Evolutionary conservation across 2,888 invertebrate genomes (phyloP).

Genomic region (Holacanthella duospinosa): DNA sequence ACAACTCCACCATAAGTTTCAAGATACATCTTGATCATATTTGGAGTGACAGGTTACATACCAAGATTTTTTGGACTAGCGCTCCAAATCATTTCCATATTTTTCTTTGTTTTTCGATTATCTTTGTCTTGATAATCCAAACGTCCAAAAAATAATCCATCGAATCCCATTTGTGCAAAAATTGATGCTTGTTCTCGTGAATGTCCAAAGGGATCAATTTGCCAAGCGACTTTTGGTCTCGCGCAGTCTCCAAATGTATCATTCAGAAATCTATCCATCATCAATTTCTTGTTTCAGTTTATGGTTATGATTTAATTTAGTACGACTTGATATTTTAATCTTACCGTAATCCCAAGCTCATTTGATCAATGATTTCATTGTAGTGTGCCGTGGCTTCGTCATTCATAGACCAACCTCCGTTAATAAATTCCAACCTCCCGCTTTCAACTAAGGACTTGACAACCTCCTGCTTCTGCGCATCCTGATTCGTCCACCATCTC

Average conservation of each 20-base stretch:
- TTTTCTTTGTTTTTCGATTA: conserved; percentile 42
- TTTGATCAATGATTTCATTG: conserved; percentile 60
- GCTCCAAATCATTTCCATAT: conserved; percentile 76
- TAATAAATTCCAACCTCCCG: conserved; percentile 48
- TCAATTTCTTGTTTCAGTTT: no score
- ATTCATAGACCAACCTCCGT: conserved; percentile 42
- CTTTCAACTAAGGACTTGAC: conserved; percentile 58
- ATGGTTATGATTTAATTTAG: no score
- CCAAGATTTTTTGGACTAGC: conserved; percentile 54
- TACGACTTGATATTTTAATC: no score
- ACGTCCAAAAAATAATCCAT: conserved; percentile 75
- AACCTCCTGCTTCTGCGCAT: conserved; percentile 48
- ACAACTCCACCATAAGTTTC: no score
- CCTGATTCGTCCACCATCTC: conserved; percentile 65
- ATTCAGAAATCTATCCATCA: conserved; percentile 44
- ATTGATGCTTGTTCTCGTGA: conserved; percentile 58
- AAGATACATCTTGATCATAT: no score
- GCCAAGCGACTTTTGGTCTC: conserved; percentile 67
- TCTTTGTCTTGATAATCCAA: conserved; percentile 74
- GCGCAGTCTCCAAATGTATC: conserved; percentile 64
- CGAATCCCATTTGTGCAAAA: conserved; percentile 74
- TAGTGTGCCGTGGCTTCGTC: conserved; percentile 40
- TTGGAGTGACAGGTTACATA: no score
- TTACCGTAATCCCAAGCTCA: conserved; percentile 61
- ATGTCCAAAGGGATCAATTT: conserved; percentile 80